Conservation (phyloP, 2,888 invertebrate genomes). For the Cabera pusaria region DNA sequence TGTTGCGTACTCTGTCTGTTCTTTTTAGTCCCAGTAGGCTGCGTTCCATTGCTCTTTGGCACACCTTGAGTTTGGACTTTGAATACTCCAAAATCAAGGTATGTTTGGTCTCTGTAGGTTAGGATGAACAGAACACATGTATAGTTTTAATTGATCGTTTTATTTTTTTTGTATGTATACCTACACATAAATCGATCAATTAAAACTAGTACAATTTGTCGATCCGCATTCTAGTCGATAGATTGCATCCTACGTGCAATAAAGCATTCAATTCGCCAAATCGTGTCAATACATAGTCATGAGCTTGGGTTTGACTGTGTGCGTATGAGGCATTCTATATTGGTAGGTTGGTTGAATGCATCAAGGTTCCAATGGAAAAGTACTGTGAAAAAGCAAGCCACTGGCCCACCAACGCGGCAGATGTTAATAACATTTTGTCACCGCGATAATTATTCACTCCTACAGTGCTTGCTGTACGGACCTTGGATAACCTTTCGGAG, state of each 20-base stretch:
- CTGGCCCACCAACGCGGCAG: slow-evolving; percentile 39
- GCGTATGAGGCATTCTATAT: slow-evolving; percentile 44
- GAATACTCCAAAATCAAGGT: too few species aligned
- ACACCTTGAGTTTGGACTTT: too few species aligned
- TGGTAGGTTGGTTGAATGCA: slow-evolving; percentile 40
- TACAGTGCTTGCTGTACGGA: too few species aligned
- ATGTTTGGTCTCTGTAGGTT: too few species aligned
- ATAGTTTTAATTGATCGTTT: too few species aligned
- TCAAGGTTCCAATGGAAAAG: slow-evolving; percentile 63
- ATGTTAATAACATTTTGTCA: slow-evolving; percentile 48
- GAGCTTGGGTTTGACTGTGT: slow-evolving; percentile 23
- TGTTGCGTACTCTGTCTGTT: too few species aligned
- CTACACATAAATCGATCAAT: slow-evolving; percentile 8
- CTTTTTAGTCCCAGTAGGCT: too few species aligned
- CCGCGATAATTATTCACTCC: not conserved
- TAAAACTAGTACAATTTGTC: slow-evolving; percentile 11
- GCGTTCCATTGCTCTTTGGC: too few species aligned
- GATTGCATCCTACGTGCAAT: slow-evolving; percentile 26
- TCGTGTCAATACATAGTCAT: slow-evolving; percentile 26
- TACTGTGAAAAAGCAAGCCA: slow-evolving; percentile 61
- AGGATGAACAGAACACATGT: too few species aligned
- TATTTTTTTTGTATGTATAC: too few species aligned
- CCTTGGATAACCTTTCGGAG: too few species aligned
- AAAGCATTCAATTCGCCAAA: slow-evolving; percentile 23
- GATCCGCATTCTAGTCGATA: slow-evolving; percentile 21